A percentile compares a stretch with the other conserved stretches of the same genome.
These are phyloP conservation scores for Cettia cetti DNA, from an alignment of 2,113 vertebrate genomes.

Conservation along the genomic window DNA sequence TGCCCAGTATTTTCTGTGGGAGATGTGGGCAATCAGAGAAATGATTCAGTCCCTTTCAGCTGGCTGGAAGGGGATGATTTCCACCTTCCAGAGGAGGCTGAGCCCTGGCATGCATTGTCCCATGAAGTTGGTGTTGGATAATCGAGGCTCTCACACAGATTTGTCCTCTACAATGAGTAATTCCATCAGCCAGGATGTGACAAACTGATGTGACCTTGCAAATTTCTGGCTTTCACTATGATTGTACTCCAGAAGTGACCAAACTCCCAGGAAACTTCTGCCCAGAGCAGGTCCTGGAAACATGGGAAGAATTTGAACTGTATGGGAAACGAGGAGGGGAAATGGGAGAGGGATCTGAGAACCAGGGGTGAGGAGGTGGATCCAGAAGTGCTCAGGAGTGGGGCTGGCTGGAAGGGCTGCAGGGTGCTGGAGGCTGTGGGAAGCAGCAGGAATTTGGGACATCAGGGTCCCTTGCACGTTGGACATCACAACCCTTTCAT, in stretches of 20 bases:
- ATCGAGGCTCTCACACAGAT: background rate
- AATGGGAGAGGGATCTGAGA: background rate
- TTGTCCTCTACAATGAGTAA: background rate
- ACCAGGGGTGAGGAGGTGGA: accelerated
- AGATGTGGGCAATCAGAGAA: background rate
- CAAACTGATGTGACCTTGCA: background rate
- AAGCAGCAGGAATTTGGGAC: background rate
- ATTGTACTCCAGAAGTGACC: background rate
- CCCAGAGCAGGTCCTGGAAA: background rate
- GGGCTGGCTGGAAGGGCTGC: background rate
- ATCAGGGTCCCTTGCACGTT: accelerated
- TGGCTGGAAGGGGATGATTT: background rate
- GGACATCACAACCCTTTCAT: background rate
- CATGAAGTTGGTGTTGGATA: background rate
- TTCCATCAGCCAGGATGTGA: background rate
- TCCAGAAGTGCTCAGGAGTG: background rate
- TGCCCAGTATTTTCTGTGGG: background rate
- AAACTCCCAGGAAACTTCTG: background rate
- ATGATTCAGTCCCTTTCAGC: background rate
- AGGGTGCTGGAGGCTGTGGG: background rate
- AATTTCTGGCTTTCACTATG: accelerated
- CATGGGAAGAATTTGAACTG: background rate
- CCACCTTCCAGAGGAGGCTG: background rate
- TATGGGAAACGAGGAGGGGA: background rate
- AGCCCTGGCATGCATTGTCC: background rate